Evolutionary conservation across 2,113 vertebrate genomes (phyloP).

Genomic region (Brachyistius frenatus): DNA sequence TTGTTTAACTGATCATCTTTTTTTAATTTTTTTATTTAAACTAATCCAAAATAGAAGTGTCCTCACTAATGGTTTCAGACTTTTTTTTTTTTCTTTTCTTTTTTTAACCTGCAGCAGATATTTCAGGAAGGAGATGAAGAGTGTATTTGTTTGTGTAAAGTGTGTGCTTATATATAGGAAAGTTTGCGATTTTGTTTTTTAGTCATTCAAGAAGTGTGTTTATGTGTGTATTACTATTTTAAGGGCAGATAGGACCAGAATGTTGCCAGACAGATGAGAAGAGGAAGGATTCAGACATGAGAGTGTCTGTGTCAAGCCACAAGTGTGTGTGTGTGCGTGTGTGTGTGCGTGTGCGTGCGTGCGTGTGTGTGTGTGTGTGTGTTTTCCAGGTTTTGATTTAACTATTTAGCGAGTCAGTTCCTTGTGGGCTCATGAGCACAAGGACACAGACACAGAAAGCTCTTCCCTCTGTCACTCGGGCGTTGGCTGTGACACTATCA

Average conservation of each 20-base stretch:
- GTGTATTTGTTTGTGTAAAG: conserved; percentile 9
- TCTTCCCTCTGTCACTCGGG: not conserved
- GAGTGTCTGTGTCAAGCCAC: conserved; percentile 29
- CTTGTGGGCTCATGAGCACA: conserved; percentile 8
- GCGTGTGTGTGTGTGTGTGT: conserved; percentile 23
- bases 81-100: too few species aligned
- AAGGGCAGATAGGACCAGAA: conserved; percentile 4
- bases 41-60: not conserved
- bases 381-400: conserved; percentile 43
- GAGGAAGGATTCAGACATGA: conserved; percentile 39
- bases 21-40: not conserved
- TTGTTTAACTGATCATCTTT: not conserved
- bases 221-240: conserved; percentile 26
- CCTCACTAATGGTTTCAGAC: not conserved
- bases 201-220: conserved; percentile 8
- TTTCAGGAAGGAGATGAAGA: not conserved
- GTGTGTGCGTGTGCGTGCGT: conserved; percentile 19
- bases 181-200: not conserved
- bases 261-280: conserved; percentile 30
- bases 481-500: conserved; percentile 13
- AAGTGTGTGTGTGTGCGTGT: conserved; percentile 27
- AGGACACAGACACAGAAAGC: not conserved
- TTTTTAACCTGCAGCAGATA: not conserved
- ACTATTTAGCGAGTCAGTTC: conserved; percentile 48
- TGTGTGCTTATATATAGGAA: not conserved